Evolutionary conservation across 2,888 invertebrate genomes (phyloP), one percentile per base, ranked within the genome.

Genomic region (Tetrapedia diversipes): DNA sequence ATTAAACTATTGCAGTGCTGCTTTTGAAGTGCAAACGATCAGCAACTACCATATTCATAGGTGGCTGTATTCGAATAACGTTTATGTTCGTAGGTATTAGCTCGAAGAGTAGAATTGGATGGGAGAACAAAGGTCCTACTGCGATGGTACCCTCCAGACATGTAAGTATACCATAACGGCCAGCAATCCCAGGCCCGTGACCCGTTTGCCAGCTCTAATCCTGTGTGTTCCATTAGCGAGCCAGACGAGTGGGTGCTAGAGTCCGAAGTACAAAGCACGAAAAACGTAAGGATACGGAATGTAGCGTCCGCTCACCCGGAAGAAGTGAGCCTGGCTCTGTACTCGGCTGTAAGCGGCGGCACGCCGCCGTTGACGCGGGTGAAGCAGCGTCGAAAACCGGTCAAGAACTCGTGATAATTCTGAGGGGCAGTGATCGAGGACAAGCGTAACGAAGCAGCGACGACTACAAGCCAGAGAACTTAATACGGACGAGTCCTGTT

Each of bases 171-270:
- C n/a, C n/a, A n/a, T n/a, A n/a, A n/a, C n/a, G n/a, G n/a, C n/a
- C n/a, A n/a, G n/a, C n/a, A n/a, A n/a, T n/a, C n/a, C n/a, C n/a
- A n/a, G n/a, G n/a, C n/a, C n/a, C n/a, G n/a, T n/a, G n/a, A n/a
- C n/a, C n/a, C n/a, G n/a, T n/a, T n/a, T n/a, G n/a, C n/a, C n/a
- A n/a, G n/a, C n/a, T n/a, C n/a, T n/a, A n/a, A n/a, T n/a, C n/a
- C n/a, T 19, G 0, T 4, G 4, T 61, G 29, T 76, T 74, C 68
- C 93, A 93, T 14, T 93, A 97, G 97, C 89, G 92, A 97, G 91
- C 95, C 96, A 24, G 97, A 98, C 92, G 96, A 97, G 90, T 98
- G 98, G 98, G 94, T 97, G 81, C 93, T 95, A 0, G 97, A 96
- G 86, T 90, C 91, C 34, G 92, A 93, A 84, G 92, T 92, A 63